phyloP scores from a whole-genome alignment of 1,140 invertebrate genomes.

The Lepidurus arcticus region DNA sequence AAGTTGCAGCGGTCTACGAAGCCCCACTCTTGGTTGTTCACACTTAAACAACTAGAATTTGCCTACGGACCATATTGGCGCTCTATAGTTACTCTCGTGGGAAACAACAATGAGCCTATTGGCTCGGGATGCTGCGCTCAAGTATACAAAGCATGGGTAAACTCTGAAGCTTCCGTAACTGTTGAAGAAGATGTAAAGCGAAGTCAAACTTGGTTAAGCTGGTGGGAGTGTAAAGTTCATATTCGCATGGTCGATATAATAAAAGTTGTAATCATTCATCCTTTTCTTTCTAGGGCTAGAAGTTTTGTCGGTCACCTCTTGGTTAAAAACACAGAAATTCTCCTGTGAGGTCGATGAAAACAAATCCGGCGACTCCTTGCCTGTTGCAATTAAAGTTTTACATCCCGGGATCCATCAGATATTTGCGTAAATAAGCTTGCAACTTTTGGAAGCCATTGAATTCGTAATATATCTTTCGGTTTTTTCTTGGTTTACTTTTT shows the following conservation, averaged over 20 bases:
- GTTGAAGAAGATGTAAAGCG: constrained; percentile 25
- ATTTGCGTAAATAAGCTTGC: constrained; percentile 38
- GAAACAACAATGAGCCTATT: constrained; percentile 42
- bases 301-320: neutral
- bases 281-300: neutral
- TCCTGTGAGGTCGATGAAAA: neutral
- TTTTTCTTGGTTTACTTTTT: neutral
- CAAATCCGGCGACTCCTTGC: constrained; percentile 9
- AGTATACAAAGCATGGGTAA: constrained; percentile 50
- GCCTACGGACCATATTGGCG: constrained; percentile 44
- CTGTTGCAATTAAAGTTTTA: constrained; percentile 47
- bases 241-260: constrained; percentile 29
- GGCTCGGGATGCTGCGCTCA: constrained; percentile 54
- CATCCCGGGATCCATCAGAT: constrained; percentile 46
- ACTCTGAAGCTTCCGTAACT: constrained; percentile 36
- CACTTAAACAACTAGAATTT: constrained; percentile 40
- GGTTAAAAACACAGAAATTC: neutral
- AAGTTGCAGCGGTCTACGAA: constrained; percentile 44
- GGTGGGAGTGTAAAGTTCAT: constrained; percentile 23
- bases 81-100: constrained; percentile 45
- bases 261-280: neutral
- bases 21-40: constrained; percentile 46
- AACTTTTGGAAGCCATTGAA: neutral
- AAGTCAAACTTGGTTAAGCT: constrained; percentile 26
- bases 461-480: neutral